Evolutionary conservation across 2,113 vertebrate species (phyloP), one percentile per base, ranked within the genome.

Genomic region (Theristicus caerulescens): DNA sequence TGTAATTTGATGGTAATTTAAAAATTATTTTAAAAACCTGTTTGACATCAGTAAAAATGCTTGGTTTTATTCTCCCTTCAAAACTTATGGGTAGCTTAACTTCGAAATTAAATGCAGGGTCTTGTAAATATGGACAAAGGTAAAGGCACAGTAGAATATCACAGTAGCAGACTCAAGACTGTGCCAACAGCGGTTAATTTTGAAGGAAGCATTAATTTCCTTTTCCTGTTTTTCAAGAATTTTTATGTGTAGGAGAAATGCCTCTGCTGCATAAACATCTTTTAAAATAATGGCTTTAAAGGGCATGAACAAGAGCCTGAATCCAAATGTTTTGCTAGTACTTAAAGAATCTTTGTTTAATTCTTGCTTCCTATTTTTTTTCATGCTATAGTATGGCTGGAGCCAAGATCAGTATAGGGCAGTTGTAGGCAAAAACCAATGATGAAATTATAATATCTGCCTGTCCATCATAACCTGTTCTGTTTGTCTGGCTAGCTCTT

Each of bases 191-290:
- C 40, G 67, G 58, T 90, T 92, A 79, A 82, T 95, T 91, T 94
- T 0, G 3, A 96, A 96, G 96, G 93, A 96, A 96, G 34, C 55
- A 34, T 96, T 88, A 11, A 94, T 95, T 97, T 97, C 96, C 96
- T 86, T 77, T 97, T 97, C 96, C 96, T 97, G 97, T 97, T 97
- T 96, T 92, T 96, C 80, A 97, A 73, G 70, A 94, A 88, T 69
- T 93, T 92, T 91, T 81, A 72, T 88, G 67, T 87, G 85, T 76
- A 69, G 67, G 61, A 95, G 73, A 94, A 95, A 91, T 88, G 81
- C 44, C 67, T 77, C 64, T 93, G 81, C 89, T 93, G 71, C 79
- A 91, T 82, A 93, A 88, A 92, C 36, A 32, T 82, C 81, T 95
- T 94, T 90, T 29, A 6, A 59, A 94, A 89, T 83, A 93, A 79